Base-by-base conservation (phyloP, 2,797 vertebrate species). In the Typhlichthys subterraneus region DNA sequence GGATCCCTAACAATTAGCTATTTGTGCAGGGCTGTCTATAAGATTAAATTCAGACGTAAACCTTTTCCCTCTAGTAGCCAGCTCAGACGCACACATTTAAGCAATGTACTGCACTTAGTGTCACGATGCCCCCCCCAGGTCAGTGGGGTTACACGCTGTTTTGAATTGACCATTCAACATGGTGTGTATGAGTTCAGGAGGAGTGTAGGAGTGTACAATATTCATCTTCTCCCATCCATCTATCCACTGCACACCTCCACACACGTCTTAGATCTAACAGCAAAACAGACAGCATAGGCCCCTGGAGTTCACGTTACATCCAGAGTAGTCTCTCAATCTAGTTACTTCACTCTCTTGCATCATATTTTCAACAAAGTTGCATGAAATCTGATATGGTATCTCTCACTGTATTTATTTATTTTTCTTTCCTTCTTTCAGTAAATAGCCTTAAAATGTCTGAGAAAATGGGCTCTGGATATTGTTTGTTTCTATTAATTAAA, bases 1-100 rank as follows among this genome's bases (percentile, higher is more conserved):
- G 79, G 64, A 77, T 86, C 85, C 84, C 84, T 76, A 88, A 76
- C 81, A 78, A 77, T 83, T 75, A 83, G 70, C 76, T 79, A 56
- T 72, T 67, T 61, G 51, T 63, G 61, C 73, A 70, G 63, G 79
- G 71, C 66, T 69, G 64, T 57, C 75, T 61, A 66, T 73, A 71
- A 70, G 42, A 48, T 73, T 61, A 79, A 79, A 80, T 63, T 73
- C 66, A 55, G 67, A 81, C 62, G 65, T 68, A 75, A 76, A 73
- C 57, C 67, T 58, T 54, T 23, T 71, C 23, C 69, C 45, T 81
- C 51, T 71, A 61, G 64, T 62, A 17, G 7, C 47, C 79, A 90
- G 86, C 76, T 53, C 72, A 54, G 56, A 45, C 63, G 67, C 53
- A 57, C 49, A 47, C 60, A 48, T 53, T 33, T 10, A 11, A 23